phyloP scores from a whole-genome alignment of 2,888 invertebrate genomes.

The Ormia ochracea region DNA sequence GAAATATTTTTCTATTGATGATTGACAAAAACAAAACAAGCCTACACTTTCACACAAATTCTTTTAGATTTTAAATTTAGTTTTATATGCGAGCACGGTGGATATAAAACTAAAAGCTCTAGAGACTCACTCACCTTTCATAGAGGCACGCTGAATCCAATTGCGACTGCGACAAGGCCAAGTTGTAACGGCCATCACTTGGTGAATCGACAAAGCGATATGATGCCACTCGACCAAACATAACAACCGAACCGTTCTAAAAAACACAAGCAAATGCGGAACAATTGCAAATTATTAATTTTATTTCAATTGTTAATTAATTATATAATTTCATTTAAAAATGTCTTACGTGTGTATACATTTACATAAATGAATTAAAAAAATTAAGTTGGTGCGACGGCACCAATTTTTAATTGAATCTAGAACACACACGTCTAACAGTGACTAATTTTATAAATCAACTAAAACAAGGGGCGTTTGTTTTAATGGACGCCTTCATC shows the following conservation, averaged over 20 bases:
- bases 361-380: conserved; percentile 46
- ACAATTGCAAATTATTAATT: not conserved
- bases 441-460: conserved; percentile 59
- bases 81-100: conserved; percentile 3
- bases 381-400: conserved; percentile 10
- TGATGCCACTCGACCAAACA: conserved; percentile 91
- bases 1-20: not conserved
- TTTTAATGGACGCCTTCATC: conserved; percentile 52
- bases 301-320: not conserved
- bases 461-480: conserved; percentile 62
- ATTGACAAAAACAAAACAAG: not conserved
- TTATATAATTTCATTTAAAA: conserved; percentile 24
- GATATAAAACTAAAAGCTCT: not conserved
- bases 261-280: not conserved
- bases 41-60: conserved; percentile 3
- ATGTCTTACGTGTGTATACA: conserved; percentile 9
- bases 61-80: not conserved
- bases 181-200: conserved; percentile 86
- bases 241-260: conserved; percentile 88
- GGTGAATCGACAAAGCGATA: conserved; percentile 91
- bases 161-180: conserved; percentile 85
- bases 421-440: conserved; percentile 54
- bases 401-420: conserved; percentile 19
- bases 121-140: conserved; percentile 86
- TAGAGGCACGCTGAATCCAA: conserved; percentile 87